Evolutionary conservation across 2,888 invertebrate species (phyloP), one percentile per base, ranked within the genome.

Genomic region (Spisula solida): DNA sequence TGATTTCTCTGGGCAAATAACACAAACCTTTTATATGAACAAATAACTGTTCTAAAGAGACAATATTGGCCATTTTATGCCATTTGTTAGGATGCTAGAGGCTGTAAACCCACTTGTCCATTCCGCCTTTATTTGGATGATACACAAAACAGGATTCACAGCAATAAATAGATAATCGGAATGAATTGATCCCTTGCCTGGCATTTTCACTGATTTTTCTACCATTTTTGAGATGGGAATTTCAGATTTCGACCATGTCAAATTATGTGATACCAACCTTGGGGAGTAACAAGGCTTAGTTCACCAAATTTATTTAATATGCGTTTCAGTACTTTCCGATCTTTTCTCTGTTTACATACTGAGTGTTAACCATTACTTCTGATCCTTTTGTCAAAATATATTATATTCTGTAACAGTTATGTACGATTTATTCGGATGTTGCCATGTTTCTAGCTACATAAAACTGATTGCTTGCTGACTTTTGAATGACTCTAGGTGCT

Each of bases 81-180:
- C 86, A 88, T 88, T 89, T 90, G 81, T 81, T 79, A 83, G 81
- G 91, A 84, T 84, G 66, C 55, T 87, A 48, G 51, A 86, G 83
- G 86, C 85, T 87, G 82, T 91, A 89, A 91, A 89, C 87, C 85
- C 88, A 82, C 88, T 86, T 82, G 89, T 47, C 89, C 88, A 82
- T 85, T 84, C 84, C 75, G 86, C 82, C 88, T 91, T 92, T 92
- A 92, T 92, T 92, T 91, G 89, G 90, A 89, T 88, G 89, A 91
- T 90, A 92, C 91, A 89, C 83, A 92, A 90, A 88, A 89, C 84
- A 82, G 88, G 90, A 89, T 89, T 90, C 82, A 78, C 79, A 51
- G 80, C 88, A 84, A 86, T 92, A 88, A 90, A 92, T 91, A 88
- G 92, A 92, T 90, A 92, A 90, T 89, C 88, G 84, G 87, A 84